Conservation (phyloP, 2,797 vertebrate genomes). For the Ctenochaetus hawaiiensis region DNA sequence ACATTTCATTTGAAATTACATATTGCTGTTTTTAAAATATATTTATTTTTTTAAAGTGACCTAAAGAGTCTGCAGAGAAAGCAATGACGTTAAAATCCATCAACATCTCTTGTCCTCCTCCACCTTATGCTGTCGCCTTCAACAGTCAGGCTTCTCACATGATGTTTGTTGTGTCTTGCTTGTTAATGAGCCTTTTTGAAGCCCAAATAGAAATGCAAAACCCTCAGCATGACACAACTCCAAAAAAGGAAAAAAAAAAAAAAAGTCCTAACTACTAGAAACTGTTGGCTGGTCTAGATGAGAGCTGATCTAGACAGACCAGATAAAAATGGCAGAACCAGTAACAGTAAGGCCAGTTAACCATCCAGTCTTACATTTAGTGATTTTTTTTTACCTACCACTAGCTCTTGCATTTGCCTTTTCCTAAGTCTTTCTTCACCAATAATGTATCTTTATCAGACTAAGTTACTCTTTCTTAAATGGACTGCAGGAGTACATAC, state of each 20-base stretch:
- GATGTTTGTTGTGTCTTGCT: conserved; percentile 7
- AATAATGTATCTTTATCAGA: neutral
- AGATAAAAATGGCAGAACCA: neutral
- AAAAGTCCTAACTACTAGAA: neutral
- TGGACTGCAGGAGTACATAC: neutral
- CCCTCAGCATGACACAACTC: neutral
- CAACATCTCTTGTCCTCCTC: neutral
- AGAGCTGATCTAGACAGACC: neutral
- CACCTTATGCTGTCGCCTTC: too few species aligned
- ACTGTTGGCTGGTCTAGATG: neutral
- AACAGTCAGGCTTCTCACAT: conserved; percentile 5
- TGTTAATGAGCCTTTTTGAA: conserved; percentile 37
- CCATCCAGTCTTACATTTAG: neutral
- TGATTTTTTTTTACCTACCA: neutral
- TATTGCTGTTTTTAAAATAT: neutral
- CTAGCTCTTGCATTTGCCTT: neutral
- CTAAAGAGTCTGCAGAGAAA: neutral
- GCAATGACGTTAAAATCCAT: neutral
- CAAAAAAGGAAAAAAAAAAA: neutral
- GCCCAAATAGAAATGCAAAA: conserved; percentile 10
- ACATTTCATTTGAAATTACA: too few species aligned
- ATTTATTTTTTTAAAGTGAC: neutral
- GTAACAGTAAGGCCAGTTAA: neutral
- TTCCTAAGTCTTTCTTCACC: neutral
- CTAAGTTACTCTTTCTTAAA: neutral